phyloP scores from a whole-genome alignment of 2,113 vertebrate species.

The Archocentrus centrarchus region DNA sequence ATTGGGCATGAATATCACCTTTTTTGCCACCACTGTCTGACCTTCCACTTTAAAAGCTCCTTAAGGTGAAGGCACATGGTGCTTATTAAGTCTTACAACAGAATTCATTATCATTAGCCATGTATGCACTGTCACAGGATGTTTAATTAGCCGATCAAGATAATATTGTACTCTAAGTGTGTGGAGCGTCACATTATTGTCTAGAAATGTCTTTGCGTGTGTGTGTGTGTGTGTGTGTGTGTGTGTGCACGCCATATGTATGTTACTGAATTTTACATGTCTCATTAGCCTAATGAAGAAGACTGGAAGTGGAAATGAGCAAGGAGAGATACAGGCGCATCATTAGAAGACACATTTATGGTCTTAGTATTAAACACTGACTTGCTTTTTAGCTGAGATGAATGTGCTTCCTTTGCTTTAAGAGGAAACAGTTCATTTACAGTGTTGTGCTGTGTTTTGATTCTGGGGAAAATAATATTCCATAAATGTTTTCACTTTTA shows the following conservation, averaged over 20 bases:
- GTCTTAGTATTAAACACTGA: background rate
- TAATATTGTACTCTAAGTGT: conserved; percentile 12
- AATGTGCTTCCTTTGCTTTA: background rate
- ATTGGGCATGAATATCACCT: background rate
- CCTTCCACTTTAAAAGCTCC: background rate
- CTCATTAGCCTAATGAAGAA: conserved; percentile 50
- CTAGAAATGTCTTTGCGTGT: background rate
- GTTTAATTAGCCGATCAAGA: conserved; percentile 52
- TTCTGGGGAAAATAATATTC: conserved; percentile 11
- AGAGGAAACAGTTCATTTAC: conserved; percentile 24
- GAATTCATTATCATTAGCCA: conserved; percentile 41
- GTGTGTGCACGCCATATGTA: background rate
- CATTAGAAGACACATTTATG: conserved; percentile 31
- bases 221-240: background rate
- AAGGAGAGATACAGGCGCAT: conserved; percentile 17
- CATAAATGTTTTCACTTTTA: conserved; percentile 55
- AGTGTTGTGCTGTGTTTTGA: conserved; percentile 1
- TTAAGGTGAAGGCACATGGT: background rate
- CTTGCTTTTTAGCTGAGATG: conserved; percentile 6
- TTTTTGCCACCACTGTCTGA: background rate
- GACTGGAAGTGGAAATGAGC: conserved; percentile 54
- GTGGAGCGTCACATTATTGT: background rate
- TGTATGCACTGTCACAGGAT: background rate
- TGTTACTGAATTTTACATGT: conserved; percentile 30
- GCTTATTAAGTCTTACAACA: conserved; percentile 26